Evolutionary conservation across 2,888 invertebrate species (phyloP).

Genomic region (Elmis aenea): DNA sequence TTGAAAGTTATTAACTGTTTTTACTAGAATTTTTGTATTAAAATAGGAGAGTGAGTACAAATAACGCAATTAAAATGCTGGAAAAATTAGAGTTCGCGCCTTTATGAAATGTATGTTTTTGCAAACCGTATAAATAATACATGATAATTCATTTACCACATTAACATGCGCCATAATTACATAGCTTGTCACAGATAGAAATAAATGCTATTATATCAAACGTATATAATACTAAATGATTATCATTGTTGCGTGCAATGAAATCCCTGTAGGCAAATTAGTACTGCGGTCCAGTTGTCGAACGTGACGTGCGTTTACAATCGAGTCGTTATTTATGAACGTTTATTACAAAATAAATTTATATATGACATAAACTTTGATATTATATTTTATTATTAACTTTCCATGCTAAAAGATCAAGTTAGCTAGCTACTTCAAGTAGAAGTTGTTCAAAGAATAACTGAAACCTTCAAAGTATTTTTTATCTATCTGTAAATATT

Average conservation of each 20-base stretch:
- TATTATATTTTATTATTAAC: no score
- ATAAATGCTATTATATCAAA: constrained; percentile 42
- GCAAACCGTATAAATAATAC: neutral
- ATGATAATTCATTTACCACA: constrained; percentile 34
- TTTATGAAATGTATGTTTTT: no score
- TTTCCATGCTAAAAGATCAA: no score
- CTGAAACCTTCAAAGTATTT: no score
- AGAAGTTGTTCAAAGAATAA: no score
- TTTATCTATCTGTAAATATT: no score
- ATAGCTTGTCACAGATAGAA: constrained; percentile 35
- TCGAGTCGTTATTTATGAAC: constrained; percentile 37
- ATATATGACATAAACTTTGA: neutral
- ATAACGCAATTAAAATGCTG: no score
- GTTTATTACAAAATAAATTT: constrained; percentile 12
- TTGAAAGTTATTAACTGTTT: no score
- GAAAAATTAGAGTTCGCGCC: no score
- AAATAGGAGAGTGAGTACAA: no score
- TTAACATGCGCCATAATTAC: constrained; percentile 35
- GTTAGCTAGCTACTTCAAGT: no score
- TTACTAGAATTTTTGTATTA: no score
- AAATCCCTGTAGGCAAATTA: constrained; percentile 42
- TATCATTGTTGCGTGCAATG: constrained; percentile 41
- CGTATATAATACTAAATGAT: constrained; percentile 45
- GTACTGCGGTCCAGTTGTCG: constrained; percentile 41
- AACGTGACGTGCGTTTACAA: constrained; percentile 43